phyloP scores from a whole-genome alignment of 2,888 invertebrate genomes.

The Cantharis flavilabris region DNA sequence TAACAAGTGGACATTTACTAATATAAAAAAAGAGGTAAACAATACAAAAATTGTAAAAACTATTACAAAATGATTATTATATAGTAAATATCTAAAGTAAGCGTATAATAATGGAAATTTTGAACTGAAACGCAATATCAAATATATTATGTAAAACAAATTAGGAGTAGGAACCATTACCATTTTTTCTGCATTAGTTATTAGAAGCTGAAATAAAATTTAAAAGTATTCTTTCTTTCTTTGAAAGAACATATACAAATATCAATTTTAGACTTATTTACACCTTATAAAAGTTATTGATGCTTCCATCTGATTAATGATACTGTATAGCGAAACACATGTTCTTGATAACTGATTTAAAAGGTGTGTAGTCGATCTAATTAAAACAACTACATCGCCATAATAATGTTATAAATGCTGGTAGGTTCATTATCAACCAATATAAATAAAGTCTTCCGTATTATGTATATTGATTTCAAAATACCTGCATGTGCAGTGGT shows the following conservation, averaged over 20 bases:
- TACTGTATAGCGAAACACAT: background rate
- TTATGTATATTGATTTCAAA: background rate
- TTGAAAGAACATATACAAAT: background rate
- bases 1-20: background rate
- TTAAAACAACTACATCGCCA: background rate
- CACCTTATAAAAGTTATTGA: background rate
- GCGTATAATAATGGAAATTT: background rate
- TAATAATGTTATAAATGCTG: background rate
- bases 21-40: background rate
- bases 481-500: background rate
- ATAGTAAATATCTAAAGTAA: background rate
- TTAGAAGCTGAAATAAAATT: too few species aligned
- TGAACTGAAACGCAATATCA: background rate
- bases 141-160: background rate
- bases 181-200: background rate
- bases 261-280: background rate
- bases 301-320: background rate
- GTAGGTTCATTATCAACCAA: background rate
- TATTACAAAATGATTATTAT: background rate
- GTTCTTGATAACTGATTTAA: background rate
- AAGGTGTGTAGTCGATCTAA: background rate
- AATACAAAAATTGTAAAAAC: background rate
- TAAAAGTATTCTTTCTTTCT: too few species aligned
- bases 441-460: background rate
- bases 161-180: background rate